Conservation (phyloP, 2,113 vertebrate genomes). For the Corythaixoides concolor region DNA sequence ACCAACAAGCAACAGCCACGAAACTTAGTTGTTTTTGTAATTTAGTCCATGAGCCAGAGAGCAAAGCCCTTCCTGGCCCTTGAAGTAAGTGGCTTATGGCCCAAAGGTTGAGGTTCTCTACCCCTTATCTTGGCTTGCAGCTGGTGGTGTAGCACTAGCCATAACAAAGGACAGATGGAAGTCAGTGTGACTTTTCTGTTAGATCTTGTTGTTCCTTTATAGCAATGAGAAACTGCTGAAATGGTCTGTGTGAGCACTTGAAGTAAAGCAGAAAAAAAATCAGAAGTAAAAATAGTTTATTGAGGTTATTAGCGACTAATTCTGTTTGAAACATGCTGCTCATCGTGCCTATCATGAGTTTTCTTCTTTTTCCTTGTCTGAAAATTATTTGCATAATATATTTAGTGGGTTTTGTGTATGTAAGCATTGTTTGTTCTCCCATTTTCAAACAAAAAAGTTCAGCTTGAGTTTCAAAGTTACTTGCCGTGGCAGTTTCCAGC, state of each 20-base stretch:
- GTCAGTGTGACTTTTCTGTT: neutral
- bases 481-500: neutral
- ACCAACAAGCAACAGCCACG: neutral
- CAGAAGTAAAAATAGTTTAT: constrained; percentile 4
- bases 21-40: neutral
- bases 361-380: neutral
- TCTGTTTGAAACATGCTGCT: neutral
- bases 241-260: neutral
- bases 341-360: neutral
- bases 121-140: neutral
- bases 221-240: neutral
- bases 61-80: neutral
- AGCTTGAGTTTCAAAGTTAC: neutral
- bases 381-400: neutral
- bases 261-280: neutral
- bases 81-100: neutral
- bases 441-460: neutral
- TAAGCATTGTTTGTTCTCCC: neutral
- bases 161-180: neutral
- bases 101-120: neutral
- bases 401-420: neutral
- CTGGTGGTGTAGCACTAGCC: too few species aligned
- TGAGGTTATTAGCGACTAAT: neutral
- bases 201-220: neutral
- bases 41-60: neutral